Base-by-base conservation (phyloP, 2,888 invertebrate species). In the Phortica magna region DNA sequence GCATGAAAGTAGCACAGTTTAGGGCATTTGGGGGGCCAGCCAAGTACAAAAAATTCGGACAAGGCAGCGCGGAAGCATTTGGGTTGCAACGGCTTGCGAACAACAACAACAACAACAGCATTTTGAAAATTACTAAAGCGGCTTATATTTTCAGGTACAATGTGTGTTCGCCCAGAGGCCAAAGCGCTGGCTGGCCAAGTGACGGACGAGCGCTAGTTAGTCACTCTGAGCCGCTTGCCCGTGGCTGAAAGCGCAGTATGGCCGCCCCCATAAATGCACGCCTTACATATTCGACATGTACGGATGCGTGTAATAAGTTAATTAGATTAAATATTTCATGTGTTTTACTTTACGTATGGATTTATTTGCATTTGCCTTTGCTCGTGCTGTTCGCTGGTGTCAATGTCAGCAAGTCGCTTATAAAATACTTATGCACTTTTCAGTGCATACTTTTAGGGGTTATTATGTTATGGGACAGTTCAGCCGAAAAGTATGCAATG, bases 51-150 rank as follows among this genome's bases (percentile, higher is more conserved):
- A 22, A 74, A 64, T 64, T 59, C 53, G 79, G 75, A 77, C 9
- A 72, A 31, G 70, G 17, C 17, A 59, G 22, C 42, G 61, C 73
- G 12, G 53, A 61, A 65, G 41, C 22, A 22, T 7, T 22, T 61
- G 10, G 65, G 31, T 76, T 68, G 76, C 70, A 59, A 48, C 19
- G 59, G 5, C 48, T 3, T 48, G 5, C 10, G 9, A 9, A 7
- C 7, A 78, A 64, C 42, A 68, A 68, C 67, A 78, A 79, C 81
- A 80, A 79, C 42, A 68, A 68, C 67, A 78, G 79, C 81, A 80
- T 79, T 73, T 77, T 80, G 74, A 84, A 83, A 85, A 88, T 89
- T 89, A 89, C 89, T 90, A 89, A 89, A 89, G 83, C 85, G 77
- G 88, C 84, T 89, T 86, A 88, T 75, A 68, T 73, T 43, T 31